Base-by-base conservation (phyloP, 2,797 vertebrate species). In the Anniella stebbinsi region DNA sequence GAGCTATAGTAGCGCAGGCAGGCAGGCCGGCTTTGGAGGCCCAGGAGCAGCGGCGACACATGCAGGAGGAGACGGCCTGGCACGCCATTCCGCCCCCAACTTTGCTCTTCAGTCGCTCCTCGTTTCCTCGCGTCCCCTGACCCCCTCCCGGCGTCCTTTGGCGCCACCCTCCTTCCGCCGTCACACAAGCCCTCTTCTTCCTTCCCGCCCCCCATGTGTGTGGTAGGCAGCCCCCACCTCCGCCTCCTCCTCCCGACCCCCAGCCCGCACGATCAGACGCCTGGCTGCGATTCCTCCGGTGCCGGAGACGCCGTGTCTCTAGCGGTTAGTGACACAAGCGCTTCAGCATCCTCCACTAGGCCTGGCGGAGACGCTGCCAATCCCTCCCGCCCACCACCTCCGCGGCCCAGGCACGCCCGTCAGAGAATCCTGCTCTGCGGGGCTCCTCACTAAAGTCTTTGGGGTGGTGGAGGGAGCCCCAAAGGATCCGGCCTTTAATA, bases 291-390 rank as follows among this genome's bases (percentile, higher is more conserved):
- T 13, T 83, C 70, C 85, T 90, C 86, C 72, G 80, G 86, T 90
- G 85, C 45, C 30, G 86, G 89, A 87, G 89, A 97, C 97, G 86
- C 60, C 85, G 87, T 81, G 93, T 93, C 93, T 94, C 92, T 82
- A 73, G 92, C 89, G 92, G 93, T 94, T 92, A 88, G 90, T 89
- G 93, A 94, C 88, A 93, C 90, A 89, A 91, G 85, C 86, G 86
- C 75, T 86, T 86, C 84, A 92, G 87, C 92, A 91, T 90, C 91
- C 92, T 84, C 88, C 86, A 80, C 87, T 73, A 75, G 82, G 88
- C 86, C 90, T 30, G 60, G 18, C 63, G 45, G 75, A 72, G 38
- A 48, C 30, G 48, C n/a, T 73, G 88, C 83, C 88, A 89, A 45
- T 33, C 11, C 67, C n/a, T 33, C 11, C 67, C n/a, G 45, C 78